Evolutionary conservation across 2,113 vertebrate species (phyloP).

Genomic region (Hippolais icterina): DNA sequence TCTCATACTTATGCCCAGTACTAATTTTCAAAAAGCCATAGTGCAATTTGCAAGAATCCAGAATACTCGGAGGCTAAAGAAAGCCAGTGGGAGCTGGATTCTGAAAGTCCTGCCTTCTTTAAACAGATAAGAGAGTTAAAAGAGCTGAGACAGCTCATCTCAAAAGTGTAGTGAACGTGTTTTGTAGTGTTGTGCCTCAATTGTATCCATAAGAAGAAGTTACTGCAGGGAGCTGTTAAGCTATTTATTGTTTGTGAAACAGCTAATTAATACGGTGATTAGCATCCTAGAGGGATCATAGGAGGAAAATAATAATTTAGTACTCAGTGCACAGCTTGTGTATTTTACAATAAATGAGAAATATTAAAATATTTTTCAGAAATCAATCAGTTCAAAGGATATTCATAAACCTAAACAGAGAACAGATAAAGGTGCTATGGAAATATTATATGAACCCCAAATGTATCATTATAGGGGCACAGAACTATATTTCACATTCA

Average conservation of each 20-base stretch:
- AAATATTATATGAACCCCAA: not conserved
- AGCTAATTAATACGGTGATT: slow-evolving; percentile 31
- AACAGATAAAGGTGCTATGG: not conserved
- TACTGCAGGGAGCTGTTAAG: not conserved
- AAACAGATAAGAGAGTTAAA: not conserved
- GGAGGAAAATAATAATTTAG: slow-evolving; percentile 14
- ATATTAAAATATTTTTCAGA: not conserved
- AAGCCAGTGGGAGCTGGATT: not conserved
- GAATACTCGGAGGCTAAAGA: not conserved
- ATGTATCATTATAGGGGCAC: not conserved
- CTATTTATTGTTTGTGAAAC: slow-evolving; percentile 36
- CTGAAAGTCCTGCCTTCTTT: not conserved
- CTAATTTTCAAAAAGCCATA: not conserved
- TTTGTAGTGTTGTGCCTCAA: not conserved
- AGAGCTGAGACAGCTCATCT: not conserved
- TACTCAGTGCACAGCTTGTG: not conserved
- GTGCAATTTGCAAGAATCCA: not conserved
- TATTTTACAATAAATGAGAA: not conserved
- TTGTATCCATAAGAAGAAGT: slow-evolving; percentile 11
- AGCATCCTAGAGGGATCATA: slow-evolving; percentile 13
- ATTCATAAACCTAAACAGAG: not conserved
- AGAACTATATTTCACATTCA: not conserved
- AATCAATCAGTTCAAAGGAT: not conserved
- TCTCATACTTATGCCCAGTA: not conserved
- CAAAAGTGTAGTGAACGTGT: not conserved